Percentiles rank a stretch among this genome's conserved stretches.
Evolutionary conservation across 1,140 invertebrate species (phyloP).

Genomic region (Oncopeltus fasciatus): DNA sequence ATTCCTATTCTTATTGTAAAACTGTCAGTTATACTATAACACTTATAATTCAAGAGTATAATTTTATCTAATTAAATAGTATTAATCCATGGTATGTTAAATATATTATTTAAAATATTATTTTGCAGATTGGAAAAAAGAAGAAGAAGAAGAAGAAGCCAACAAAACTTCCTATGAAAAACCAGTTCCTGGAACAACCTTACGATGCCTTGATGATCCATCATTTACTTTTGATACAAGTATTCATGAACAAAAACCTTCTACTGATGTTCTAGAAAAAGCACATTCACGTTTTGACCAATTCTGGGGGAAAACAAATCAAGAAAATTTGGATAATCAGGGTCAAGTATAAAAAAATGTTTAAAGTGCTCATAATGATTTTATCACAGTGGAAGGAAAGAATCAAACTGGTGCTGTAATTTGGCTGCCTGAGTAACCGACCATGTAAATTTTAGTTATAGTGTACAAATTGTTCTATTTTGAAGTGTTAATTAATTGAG

Average conservation of each 20-base stretch:
- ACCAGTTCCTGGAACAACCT: slow-evolving; percentile 5
- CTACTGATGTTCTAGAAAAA: slow-evolving; percentile 2
- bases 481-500: too few species aligned
- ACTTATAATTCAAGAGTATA: too few species aligned
- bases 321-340: slow-evolving; percentile 1
- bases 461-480: neutral
- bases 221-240: slow-evolving; percentile 6
- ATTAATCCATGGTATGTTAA: too few species aligned
- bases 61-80: too few species aligned
- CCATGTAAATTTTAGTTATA: neutral
- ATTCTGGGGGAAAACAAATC: slow-evolving; percentile 7
- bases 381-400: neutral
- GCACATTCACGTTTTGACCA: slow-evolving; percentile 3
- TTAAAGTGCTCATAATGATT: slow-evolving; percentile 6
- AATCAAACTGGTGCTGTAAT: neutral
- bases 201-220: slow-evolving; percentile 10
- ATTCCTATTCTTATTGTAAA: too few species aligned
- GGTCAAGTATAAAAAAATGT: neutral
- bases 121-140: slow-evolving; percentile 3
- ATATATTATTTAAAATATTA: too few species aligned
- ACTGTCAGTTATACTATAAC: too few species aligned
- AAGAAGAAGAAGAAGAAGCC: neutral
- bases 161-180: neutral
- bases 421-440: neutral
- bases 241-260: neutral